Conservation (phyloP, 2,113 vertebrate genomes). For the Coptodon bakossiorum region DNA sequence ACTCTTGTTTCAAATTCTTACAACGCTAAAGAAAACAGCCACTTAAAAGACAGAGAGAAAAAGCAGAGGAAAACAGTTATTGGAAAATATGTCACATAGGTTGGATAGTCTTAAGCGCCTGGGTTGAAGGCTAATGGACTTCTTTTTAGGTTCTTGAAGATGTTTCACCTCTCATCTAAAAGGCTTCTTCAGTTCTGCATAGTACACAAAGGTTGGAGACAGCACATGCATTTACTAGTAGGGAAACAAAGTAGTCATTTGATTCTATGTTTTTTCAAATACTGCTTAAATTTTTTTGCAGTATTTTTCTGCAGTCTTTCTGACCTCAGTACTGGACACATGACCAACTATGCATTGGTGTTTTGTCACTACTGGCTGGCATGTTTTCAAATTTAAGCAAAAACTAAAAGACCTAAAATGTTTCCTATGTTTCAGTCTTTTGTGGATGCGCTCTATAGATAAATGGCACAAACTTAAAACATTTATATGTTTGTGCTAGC, state of each 20-base stretch:
- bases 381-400: not conserved
- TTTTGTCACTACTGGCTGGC: not conserved
- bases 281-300: not conserved
- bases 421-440: not conserved
- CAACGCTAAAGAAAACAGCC: not conserved
- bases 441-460: not conserved
- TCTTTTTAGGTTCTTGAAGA: not conserved
- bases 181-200: not conserved
- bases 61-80: not conserved
- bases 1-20: not conserved
- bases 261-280: not conserved
- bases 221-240: too few species aligned
- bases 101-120: not conserved
- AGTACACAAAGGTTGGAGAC: not conserved
- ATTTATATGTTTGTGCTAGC: not conserved
- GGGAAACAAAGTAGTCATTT: not conserved
- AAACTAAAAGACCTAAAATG: not conserved
- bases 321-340: not conserved
- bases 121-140: not conserved
- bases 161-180: not conserved
- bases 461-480: not conserved
- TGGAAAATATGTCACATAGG: not conserved
- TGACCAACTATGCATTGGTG: not conserved
- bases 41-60: not conserved
- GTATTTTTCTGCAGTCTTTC: not conserved